Evolutionary conservation across 2,797 vertebrate genomes (phyloP).

Genomic region (Diplodus sargus): DNA sequence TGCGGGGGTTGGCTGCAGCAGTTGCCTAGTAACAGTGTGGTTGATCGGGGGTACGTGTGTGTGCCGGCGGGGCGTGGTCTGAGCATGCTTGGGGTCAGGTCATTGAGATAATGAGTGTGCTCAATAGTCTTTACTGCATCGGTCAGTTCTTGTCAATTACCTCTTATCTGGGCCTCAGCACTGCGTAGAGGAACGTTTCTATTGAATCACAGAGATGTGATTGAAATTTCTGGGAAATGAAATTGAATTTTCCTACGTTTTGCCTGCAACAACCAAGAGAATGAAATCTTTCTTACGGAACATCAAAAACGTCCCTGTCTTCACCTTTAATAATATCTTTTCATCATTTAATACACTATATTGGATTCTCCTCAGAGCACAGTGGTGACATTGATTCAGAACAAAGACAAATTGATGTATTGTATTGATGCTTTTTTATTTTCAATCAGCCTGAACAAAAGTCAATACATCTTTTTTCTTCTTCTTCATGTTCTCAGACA

Average conservation of each 20-base stretch:
- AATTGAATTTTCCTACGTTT: constrained; percentile 16
- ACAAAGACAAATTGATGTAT: constrained; percentile 10
- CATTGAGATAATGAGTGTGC: constrained; percentile 60
- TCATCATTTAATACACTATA: constrained; percentile 7
- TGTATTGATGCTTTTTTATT: constrained; percentile 28
- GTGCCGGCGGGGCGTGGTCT: constrained; percentile 18
- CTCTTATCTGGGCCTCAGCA: constrained; percentile 36
- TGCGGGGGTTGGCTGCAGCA: constrained; percentile 46
- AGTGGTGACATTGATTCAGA: constrained; percentile 3
- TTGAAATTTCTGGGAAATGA: constrained; percentile 1
- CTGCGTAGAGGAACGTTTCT: constrained; percentile 24
- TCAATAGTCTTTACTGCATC: constrained; percentile 53
- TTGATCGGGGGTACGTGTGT: constrained; percentile 40
- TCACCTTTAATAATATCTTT: constrained; percentile 9
- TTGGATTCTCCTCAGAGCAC: neutral
- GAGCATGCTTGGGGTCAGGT: constrained; percentile 53
- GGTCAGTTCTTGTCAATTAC: constrained; percentile 55
- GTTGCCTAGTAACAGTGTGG: constrained; percentile 69
- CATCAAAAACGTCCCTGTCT: constrained; percentile 3
- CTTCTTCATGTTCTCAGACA: neutral
- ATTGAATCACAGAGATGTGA: constrained; percentile 37
- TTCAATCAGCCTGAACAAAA: constrained; percentile 29
- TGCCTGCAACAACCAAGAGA: neutral
- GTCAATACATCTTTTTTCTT: constrained; percentile 22
- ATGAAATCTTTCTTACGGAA: constrained; percentile 13